Percentiles rank a stretch among this genome's conserved stretches.
Evolutionary conservation across 2,113 vertebrate species (phyloP).

Genomic region (Eubucco bourcierii): DNA sequence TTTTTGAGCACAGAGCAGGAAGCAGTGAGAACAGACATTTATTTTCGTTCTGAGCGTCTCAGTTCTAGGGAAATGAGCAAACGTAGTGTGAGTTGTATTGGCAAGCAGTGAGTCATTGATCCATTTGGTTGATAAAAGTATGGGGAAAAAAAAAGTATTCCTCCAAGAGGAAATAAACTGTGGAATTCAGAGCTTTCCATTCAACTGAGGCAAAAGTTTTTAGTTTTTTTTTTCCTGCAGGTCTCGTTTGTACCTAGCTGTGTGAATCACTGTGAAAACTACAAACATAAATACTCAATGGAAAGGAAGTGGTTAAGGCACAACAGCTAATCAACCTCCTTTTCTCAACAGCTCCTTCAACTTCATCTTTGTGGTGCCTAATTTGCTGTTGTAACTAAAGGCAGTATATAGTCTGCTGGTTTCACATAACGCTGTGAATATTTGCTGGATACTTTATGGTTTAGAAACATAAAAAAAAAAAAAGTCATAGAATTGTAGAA

Average conservation of each 20-base stretch:
- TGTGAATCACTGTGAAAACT: not conserved
- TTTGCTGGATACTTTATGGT: not conserved
- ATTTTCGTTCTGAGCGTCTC: constrained; percentile 21
- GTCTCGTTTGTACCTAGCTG: not conserved
- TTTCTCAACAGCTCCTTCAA: not conserved
- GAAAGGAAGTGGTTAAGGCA: not conserved
- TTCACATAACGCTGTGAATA: not conserved
- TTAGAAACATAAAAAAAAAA: not conserved
- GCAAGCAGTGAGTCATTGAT: constrained; percentile 51
- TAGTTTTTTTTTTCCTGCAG: not conserved
- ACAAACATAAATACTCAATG: not conserved
- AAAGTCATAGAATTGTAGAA: too few species aligned
- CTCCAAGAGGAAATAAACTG: constrained; percentile 1
- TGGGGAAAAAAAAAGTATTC: constrained; percentile 10
- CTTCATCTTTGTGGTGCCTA: not conserved
- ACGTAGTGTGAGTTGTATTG: not conserved
- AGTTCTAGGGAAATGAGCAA: constrained; percentile 31
- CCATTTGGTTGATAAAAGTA: constrained; percentile 7
- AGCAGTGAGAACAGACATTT: constrained; percentile 24
- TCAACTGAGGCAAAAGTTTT: not conserved
- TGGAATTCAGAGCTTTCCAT: not conserved
- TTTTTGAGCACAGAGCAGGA: constrained; percentile 4
- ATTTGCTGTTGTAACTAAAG: not conserved
- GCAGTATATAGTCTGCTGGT: not conserved
- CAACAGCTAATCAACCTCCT: not conserved